Conservation (phyloP, 2,113 vertebrate genomes). For the Bubo scandiacus region DNA sequence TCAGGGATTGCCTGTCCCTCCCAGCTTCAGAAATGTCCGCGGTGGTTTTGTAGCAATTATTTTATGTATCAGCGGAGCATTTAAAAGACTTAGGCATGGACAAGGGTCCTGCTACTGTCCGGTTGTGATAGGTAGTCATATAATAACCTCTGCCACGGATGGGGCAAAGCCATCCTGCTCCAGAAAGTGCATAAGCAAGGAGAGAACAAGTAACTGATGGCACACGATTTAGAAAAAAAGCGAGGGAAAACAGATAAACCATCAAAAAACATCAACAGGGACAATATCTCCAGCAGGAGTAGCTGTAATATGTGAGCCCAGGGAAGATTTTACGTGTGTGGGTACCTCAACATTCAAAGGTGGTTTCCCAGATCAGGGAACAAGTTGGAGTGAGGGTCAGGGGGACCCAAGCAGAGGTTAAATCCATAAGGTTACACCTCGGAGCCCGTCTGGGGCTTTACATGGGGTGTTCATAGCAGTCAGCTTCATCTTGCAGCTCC, state of each 20-base stretch:
- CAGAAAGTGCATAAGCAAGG: not conserved
- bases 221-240: not conserved
- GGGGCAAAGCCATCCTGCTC: not conserved
- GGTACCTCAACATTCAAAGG: not conserved
- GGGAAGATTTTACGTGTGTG: not conserved
- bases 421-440: not conserved
- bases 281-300: not conserved
- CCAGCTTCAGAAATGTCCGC: not conserved
- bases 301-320: not conserved
- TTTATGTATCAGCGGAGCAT: not conserved
- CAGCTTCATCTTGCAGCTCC: not conserved
- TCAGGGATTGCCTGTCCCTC: not conserved
- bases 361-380: not conserved
- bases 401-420: not conserved
- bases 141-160: fast-evolving
- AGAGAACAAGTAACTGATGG: not conserved
- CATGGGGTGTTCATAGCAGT: fast-evolving
- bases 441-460: not conserved
- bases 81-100: not conserved
- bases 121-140: not conserved
- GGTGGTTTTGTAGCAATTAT: not conserved
- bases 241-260: fast-evolving
- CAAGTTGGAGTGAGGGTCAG: not conserved
- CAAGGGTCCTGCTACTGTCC: not conserved
- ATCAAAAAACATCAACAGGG: not conserved